Conservation (phyloP, 2,797 vertebrate genomes). For the Etheostoma nigrum region DNA sequence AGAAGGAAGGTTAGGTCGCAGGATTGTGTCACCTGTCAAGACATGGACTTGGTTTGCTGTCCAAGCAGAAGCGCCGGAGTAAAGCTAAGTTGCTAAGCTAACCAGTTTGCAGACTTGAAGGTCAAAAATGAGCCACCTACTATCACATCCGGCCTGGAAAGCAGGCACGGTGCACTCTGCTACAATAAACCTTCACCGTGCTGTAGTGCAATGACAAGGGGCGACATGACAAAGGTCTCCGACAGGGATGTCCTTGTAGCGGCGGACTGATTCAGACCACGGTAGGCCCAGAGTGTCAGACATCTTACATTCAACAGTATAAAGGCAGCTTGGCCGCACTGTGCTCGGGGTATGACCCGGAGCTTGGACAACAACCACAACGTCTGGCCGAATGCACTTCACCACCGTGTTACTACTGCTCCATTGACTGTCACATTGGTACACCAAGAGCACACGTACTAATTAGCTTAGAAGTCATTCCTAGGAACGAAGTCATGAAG, state of each 20-base stretch:
- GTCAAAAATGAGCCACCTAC: constrained; percentile 67
- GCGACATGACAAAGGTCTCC: background rate
- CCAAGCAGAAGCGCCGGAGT: constrained; percentile 3
- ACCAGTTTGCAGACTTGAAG: constrained; percentile 67
- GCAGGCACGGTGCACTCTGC: background rate
- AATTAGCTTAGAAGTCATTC: background rate
- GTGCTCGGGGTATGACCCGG: constrained; percentile 2
- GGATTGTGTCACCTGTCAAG: background rate
- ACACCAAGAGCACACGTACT: fast-evolving
- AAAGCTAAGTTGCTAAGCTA: constrained; percentile 72
- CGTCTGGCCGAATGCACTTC: fast-evolving
- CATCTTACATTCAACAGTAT: constrained; percentile 59
- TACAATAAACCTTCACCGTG: no score
- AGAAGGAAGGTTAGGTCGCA: no score
- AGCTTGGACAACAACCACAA: background rate
- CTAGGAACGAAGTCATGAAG: constrained; percentile 56
- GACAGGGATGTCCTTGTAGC: constrained; percentile 26
- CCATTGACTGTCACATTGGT: fast-evolving
- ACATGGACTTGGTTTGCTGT: background rate
- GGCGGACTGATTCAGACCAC: background rate
- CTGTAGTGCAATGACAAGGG: background rate
- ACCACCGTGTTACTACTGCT: fast-evolving
- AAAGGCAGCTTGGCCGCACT: constrained; percentile 3
- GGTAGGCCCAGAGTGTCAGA: constrained; percentile 66
- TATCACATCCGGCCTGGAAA: constrained; percentile 8